Evolutionary conservation across 2,888 invertebrate genomes (phyloP), one percentile per base, ranked within the genome.

Genomic region (Catocala nupta): DNA sequence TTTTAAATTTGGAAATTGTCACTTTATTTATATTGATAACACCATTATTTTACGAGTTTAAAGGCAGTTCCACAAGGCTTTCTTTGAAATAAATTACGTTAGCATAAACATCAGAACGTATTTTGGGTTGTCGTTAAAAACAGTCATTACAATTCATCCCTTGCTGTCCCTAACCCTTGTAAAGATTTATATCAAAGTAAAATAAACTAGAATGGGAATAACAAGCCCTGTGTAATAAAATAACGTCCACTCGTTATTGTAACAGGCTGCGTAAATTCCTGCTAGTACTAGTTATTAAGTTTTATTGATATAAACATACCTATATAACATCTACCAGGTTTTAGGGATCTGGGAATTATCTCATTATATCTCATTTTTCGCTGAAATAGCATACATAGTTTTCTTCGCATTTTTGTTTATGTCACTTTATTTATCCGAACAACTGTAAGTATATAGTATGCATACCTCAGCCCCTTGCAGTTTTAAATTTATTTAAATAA

Each of bases 71-170:
- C 25, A 11, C n/a, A 34, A 33, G 11, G 49, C 8, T 11, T 49
- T 49, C 33, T 49, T 49, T 33, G 0, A 33, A 49, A 49, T 34
- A 51, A 51, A 51, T 52, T 50, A n/a, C 34, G n/a, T 50, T 12
- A 57, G 12, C 57, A 49, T 50, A 49, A 50, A 50, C 34, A 50
- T 50, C 5, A 43, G 12, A 49, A 48, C 13, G 8, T 57, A 57
- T 57, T 34, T 50, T 33, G 12, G 49, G 12, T n/a, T 33, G 25
- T 43, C 34, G 57, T 57, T 50, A 33, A 50, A 56, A 56, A 57
- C 39, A 43, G 49, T n/a, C 43, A 57, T 57, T 57, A 57, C 43
- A 57, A 57, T 50, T 49, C 49, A 56, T 50, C 57, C 57, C 57
- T 34, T 36, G 36, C 12, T 50, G 49, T 43, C 39, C 12, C 25